These are phyloP conservation scores for Columba livia DNA, from an alignment of 2,113 vertebrate genomes.

Conservation along the genomic window DNA sequence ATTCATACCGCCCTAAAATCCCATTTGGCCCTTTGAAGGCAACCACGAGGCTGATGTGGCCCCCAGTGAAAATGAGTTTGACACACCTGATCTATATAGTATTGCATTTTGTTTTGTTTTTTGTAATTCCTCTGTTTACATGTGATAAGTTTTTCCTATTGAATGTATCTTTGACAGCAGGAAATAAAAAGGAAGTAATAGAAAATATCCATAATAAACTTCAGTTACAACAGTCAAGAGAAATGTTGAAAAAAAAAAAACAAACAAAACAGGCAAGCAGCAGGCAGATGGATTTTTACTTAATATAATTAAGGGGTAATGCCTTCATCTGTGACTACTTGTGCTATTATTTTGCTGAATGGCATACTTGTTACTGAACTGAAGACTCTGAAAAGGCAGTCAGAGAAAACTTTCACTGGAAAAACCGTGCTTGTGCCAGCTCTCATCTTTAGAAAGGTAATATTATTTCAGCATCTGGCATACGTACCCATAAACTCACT, in stretches of 20 bases:
- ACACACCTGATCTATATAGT: not conserved
- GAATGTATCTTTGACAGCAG: not conserved
- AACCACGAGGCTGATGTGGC: too few relatives aligned
- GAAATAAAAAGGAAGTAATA: not conserved
- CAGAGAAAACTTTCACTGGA: not conserved
- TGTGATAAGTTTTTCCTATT: not conserved
- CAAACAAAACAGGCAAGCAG: not conserved
- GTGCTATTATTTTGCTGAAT: not conserved
- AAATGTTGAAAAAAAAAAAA: not conserved
- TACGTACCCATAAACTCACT: not conserved
- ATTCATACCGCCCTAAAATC: too few relatives aligned
- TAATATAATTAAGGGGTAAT: not conserved
- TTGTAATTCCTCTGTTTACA: not conserved
- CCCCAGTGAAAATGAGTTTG: too few relatives aligned
- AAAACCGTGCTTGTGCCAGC: not conserved
- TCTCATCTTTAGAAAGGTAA: not conserved
- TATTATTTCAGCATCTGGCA: not conserved
- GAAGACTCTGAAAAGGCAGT: not conserved
- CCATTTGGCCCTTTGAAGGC: too few relatives aligned
- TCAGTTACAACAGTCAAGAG: not conserved
- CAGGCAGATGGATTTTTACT: not conserved
- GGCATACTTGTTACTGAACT: not conserved
- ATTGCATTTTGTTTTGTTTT: not conserved
- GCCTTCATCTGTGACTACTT: not conserved
- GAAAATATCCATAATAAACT: not conserved